These are phyloP conservation scores for Atrina japonica DNA, from an alignment of 2,888 invertebrate species.

Conservation along the genomic window DNA sequence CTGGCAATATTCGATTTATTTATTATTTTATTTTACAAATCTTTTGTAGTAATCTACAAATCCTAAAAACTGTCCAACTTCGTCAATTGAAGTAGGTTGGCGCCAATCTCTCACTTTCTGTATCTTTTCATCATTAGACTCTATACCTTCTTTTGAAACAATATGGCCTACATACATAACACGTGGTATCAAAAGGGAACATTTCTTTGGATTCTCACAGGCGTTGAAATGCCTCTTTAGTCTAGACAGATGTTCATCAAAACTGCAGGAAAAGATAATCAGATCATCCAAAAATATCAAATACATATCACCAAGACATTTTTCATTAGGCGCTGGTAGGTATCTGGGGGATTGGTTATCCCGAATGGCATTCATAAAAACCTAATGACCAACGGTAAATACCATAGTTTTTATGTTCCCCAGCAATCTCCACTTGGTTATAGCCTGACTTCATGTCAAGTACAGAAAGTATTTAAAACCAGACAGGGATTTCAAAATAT, in stretches of 20 bases:
- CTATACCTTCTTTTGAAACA: no score
- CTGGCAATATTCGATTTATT: no score
- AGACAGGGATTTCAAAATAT: neutral
- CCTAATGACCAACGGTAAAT: constrained; percentile 26
- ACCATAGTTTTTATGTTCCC: no score
- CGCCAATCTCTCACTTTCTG: constrained; percentile 25
- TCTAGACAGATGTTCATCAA: constrained; percentile 34
- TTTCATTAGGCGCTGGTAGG: neutral
- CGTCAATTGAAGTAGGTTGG: constrained; percentile 20
- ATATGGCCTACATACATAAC: constrained; percentile 36
- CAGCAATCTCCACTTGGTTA: no score
- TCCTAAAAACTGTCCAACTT: constrained; percentile 30
- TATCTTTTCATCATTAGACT: no score
- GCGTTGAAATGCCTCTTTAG: constrained; percentile 28
- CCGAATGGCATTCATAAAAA: no score
- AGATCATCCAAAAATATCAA: constrained; percentile 3
- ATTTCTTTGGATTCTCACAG: constrained; percentile 29
- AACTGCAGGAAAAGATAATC: constrained; percentile 27
- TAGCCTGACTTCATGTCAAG: no score
- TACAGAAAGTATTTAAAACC: neutral
- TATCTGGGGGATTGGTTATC: neutral
- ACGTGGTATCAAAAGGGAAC: constrained; percentile 15
- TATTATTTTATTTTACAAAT: no score
- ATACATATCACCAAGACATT: constrained; percentile 39
- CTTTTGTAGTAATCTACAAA: no score